phyloP scores from a whole-genome alignment of 2,113 vertebrate genomes.

The Xiphophorus hellerii region DNA sequence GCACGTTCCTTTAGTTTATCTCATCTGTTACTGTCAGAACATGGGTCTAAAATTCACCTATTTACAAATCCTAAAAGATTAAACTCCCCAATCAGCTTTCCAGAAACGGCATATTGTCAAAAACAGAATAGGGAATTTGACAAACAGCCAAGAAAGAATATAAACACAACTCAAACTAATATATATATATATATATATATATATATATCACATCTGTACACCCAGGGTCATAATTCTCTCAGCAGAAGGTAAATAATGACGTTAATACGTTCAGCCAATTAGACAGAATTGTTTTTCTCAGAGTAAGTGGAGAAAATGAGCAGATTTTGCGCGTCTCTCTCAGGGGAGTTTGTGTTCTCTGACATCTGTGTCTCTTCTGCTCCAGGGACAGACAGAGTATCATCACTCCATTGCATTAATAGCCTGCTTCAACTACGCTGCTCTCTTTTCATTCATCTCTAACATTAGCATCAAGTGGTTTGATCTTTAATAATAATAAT shows the following conservation, averaged over 20 bases:
- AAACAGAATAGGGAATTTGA: conserved; percentile 6
- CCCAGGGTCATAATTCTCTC: conserved; percentile 45
- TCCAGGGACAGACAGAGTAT: conserved; percentile 61
- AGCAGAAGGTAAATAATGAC: conserved; percentile 62
- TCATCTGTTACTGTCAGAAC: no score
- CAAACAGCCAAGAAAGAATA: conserved; percentile 9
- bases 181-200: no score
- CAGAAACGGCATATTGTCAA: not conserved
- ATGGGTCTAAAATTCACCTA: not conserved
- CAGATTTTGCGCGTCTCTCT: conserved; percentile 58
- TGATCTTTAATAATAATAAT: no score
- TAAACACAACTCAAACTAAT: conserved; percentile 12
- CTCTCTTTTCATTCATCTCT: not conserved
- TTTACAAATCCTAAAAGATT: not conserved
- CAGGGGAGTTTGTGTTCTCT: conserved; percentile 70
- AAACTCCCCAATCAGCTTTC: not conserved
- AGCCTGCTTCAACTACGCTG: conserved; percentile 27
- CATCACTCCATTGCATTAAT: conserved; percentile 36
- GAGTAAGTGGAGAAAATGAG: conserved; percentile 41
- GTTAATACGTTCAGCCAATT: conserved; percentile 48
- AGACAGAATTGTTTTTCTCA: conserved; percentile 31
- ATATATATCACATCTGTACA: conserved; percentile 51
- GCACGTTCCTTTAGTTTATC: not conserved
- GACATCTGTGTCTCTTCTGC: conserved; percentile 78
- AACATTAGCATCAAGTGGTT: not conserved